Base-by-base conservation (phyloP, 1,140 invertebrate species). In the Conus ventricosus region DNA sequence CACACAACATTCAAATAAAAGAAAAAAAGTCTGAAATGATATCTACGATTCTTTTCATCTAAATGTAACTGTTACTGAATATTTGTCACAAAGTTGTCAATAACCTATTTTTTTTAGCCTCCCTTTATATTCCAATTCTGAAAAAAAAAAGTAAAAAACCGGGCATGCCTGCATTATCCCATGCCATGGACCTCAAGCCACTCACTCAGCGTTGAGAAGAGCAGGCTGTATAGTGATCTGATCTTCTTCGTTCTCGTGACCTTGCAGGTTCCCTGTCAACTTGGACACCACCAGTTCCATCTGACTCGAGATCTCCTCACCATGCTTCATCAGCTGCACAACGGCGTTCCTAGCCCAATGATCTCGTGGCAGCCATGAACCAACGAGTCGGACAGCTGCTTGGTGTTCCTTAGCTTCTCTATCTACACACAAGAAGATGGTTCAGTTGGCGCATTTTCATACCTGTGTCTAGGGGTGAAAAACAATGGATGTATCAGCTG, bases 321-420 rank as follows among this genome's bases (percentile, higher is more conserved):
- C 96, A 83, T 94, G 95, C 82, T 94, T 91, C 95, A 96, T 96
- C 51, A 96, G 90, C 87, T 94, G 93, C 4, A 91, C 93, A 0
- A 96, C 94, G 7, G 94, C 94, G 80, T 94, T 93, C 75, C 95
- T 93, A 94, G 63, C 94, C 92, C 20, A n/a, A 96, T 92, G 51
- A 96, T 91, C 75, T 96, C 95, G 39, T 39, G 39, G 39, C 39
- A 39, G 39, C 39, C 81, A 94, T 94, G 57, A 60, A 0, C 27
- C 20, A 96, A 87, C 78, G 95, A 93, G 84, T 94, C 92, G 6
- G 93, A 93, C 84, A 96, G 88, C 15, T 89, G 87, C 88, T 95
- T 96, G 20, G 91, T 91, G 80, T 90, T 92, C 25, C 92, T 86
- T 84, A 96, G 93, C 87, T 94, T 95, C 10, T 93, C 85, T 6